phyloP scores from a whole-genome alignment of 2,113 vertebrate species.

The Syrrhaptes paradoxus region DNA sequence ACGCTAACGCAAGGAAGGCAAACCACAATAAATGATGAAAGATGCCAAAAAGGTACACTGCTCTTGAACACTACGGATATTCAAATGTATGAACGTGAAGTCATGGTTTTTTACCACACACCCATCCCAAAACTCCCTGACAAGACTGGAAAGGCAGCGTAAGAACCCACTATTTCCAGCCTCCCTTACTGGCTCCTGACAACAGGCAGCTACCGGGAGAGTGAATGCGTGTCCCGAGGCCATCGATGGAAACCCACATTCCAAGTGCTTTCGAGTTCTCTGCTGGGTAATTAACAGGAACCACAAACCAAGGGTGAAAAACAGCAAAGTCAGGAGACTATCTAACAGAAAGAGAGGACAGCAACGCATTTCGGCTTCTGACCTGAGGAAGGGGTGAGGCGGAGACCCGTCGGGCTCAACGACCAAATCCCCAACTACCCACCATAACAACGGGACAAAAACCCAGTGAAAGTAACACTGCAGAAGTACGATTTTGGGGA shows the following conservation, averaged over 20 bases:
- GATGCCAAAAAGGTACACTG: background rate
- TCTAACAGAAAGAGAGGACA: background rate
- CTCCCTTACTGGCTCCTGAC: background rate
- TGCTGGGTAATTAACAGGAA: slow-evolving; percentile 20
- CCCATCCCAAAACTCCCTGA: background rate
- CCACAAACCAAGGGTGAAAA: slow-evolving; percentile 8
- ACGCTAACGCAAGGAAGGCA: background rate
- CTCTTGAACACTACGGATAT: background rate
- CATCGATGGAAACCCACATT: slow-evolving; percentile 28
- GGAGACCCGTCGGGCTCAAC: rapidly evolving
- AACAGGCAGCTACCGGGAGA: background rate
- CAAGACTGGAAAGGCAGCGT: background rate
- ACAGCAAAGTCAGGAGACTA: background rate
- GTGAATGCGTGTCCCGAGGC: background rate
- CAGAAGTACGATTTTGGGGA: rapidly evolving
- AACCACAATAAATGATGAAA: background rate
- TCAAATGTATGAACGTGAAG: rapidly evolving
- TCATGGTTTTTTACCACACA: too few relatives aligned
- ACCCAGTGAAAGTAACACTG: rapidly evolving
- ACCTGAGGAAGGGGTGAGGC: background rate
- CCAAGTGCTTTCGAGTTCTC: background rate
- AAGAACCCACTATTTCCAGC: background rate
- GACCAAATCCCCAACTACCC: background rate
- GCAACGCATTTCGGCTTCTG: background rate
- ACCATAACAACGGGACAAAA: rapidly evolving